Evolutionary conservation across 1,140 invertebrate species (phyloP), one percentile per base, ranked within the genome.

Genomic region (Dendrolimus punctatus): DNA sequence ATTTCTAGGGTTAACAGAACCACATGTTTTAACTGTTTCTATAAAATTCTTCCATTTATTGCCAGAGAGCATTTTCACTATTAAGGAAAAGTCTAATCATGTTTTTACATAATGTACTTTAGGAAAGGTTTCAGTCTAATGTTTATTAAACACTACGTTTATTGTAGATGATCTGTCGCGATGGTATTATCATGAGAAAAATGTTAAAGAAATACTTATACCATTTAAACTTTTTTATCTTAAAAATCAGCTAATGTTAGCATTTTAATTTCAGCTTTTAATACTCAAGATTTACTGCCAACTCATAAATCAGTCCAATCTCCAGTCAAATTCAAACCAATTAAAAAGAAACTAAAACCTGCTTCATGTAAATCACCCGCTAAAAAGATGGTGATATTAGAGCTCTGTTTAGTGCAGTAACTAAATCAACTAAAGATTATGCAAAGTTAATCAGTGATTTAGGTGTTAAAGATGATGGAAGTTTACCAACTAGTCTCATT

Each of bases 381-480:
- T 9, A 85, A 79, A 57, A 69, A 64, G 63, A 83, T 58, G 66
- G 73, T 41, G 90, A 85, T 58, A 88, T 76, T 58, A 69, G 64
- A 76, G 89, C 82, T 60, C 73, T 75, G 55, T 88, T 79, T 72
- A 88, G 76, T 59, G 89, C 68, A 39, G 64, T 73, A 5, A 85
- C 76, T 0, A 87, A 82, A 69, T 80, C 76, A 6, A 80, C 77
- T 7, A 81, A 81, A 62, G 76, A 62, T 67, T 79, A 81, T 50
- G 80, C 78, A 4, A 85, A 86, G 71, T 39, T 77, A 43, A 72
- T 82, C 40, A 79, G 66, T 45, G 76, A 86, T 55, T 57, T 85
- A 53, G 71, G 72, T 46, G 57, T 77, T n/a, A 63, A 71, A 54
- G 66, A 74, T 45, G 49, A 66, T 46, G 64, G 57, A 0, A 71